Base-by-base conservation (phyloP, 2,797 vertebrate species). In the Ambastaia sidthimunki region DNA sequence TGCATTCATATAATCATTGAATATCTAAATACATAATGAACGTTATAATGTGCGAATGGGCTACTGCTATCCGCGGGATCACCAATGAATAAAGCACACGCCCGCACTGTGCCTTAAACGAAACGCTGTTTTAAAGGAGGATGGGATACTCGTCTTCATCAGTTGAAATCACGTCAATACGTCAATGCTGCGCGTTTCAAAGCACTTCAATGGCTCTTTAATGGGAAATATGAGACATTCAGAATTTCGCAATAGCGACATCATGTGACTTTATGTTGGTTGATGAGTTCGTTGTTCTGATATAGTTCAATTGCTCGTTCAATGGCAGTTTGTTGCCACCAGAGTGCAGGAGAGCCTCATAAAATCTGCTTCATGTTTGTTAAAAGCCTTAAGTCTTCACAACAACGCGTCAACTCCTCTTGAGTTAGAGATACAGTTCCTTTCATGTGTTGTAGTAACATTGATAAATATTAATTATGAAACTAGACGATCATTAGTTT, bases 291-390 rank as follows among this genome's bases (percentile, higher is more conserved):
- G 28, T 28, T 28, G 4, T 2, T 28, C 28, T 62, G 15, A 7
- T 16, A 9, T 28, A 31, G 25, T 31, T 60, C 21, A 25, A 15
- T 10, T 9, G 28, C 28, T 63, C 25, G 25, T 52, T 41, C 13
- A 65, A n/a, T 28, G 1, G 7, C n/a, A 19, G 25, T 52, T 18
- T 44, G 15, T 25, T 60, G 55, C 19, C 31, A 67, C 50, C 12
- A 76, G 74, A 76, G 48, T 48, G 74, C 74, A 67, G 48, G 1
- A 67, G 21, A 55, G 62, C 10, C 55, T 63, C 34, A 55, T 67
- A 31, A 63, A 31, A 18, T 18, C 25, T 31, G 25, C 7, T 9
- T 12, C 13, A 60, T 13, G 25, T 15, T 13, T 62, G 50, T 54
- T 15, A 28, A 25, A 13, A 62, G 60, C 1, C n/a, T 65, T 34